phyloP scores from a whole-genome alignment of 1,140 invertebrate species.

The Diachasmimorpha longicaudata region DNA sequence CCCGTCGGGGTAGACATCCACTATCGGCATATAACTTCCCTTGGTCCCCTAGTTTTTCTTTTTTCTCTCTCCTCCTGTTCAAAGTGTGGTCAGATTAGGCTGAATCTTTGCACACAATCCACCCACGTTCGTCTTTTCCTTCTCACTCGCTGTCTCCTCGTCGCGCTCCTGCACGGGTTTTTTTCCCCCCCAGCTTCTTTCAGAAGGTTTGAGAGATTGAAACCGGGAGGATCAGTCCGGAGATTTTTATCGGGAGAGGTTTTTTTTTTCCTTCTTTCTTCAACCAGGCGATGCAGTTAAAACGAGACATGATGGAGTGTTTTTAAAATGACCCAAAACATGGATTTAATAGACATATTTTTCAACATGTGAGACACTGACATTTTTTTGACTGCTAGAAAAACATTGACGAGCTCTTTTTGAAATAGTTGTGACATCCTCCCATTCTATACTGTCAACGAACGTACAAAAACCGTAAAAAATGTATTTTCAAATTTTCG shows the following conservation, averaged over 20 bases:
- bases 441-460: no score
- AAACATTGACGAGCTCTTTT: no score
- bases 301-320: not conserved
- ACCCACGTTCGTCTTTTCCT: not conserved
- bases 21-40: slow-evolving; percentile 25
- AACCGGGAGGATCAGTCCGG: not conserved
- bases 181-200: slow-evolving; percentile 3
- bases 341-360: not conserved
- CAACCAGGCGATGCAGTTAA: not conserved
- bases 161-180: slow-evolving; percentile 1
- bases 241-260: not conserved
- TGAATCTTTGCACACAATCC: slow-evolving; percentile 38
- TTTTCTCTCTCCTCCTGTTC: slow-evolving; percentile 19
- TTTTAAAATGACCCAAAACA: not conserved
- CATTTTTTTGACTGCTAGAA: no score
- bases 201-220: not conserved
- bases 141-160: slow-evolving; percentile 11
- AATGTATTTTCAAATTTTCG: no score
- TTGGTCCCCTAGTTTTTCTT: not conserved
- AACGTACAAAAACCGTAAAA: no score
- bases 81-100: slow-evolving; percentile 56
- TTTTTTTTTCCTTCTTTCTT: not conserved
- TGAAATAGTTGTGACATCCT: no score
- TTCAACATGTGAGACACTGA: not conserved
- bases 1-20: slow-evolving; percentile 37